These are phyloP conservation scores for Budorcas taxicolor DNA, from an alignment of 2,113 vertebrate species.

Conservation along the genomic window DNA sequence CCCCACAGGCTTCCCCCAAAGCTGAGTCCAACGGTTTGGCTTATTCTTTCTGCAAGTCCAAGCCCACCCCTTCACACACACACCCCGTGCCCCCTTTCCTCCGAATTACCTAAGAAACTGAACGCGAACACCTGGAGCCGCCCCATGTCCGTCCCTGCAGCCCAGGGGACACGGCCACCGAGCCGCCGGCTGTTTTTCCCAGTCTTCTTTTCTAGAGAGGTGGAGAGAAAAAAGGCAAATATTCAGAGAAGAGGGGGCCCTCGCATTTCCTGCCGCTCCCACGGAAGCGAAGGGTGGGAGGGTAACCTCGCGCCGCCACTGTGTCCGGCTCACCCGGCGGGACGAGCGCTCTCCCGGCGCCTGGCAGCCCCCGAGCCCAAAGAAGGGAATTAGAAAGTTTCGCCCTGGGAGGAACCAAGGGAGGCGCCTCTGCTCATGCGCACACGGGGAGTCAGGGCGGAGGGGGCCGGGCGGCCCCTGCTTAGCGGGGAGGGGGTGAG, in stretches of 20 bases:
- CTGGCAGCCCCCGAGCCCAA: slow-evolving; percentile 42
- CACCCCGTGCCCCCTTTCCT: background rate
- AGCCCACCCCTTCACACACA: background rate
- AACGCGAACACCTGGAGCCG: slow-evolving; percentile 65
- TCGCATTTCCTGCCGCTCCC: slow-evolving; percentile 57
- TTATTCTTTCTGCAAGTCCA: background rate
- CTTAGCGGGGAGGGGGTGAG: background rate
- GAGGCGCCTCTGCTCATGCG: slow-evolving; percentile 76
- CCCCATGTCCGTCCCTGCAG: slow-evolving; percentile 64
- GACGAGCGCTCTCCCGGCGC: background rate
- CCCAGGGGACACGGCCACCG: background rate
- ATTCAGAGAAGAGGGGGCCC: slow-evolving; percentile 43
- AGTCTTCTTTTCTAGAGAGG: slow-evolving; percentile 47
- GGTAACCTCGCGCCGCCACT: background rate
- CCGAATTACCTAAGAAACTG: slow-evolving; percentile 75
- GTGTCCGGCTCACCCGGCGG: background rate
- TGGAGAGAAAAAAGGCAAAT: background rate
- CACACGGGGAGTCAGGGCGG: slow-evolving; percentile 29
- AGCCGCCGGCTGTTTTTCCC: background rate
- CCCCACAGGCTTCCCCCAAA: background rate
- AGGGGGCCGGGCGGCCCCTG: slow-evolving; percentile 27
- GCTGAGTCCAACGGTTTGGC: background rate
- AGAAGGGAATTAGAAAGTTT: slow-evolving; percentile 69
- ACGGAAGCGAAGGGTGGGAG: slow-evolving; percentile 12
- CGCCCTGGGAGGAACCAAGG: slow-evolving; percentile 41